These are phyloP conservation scores for Calycopis cecrops DNA, from an alignment of 1,140 invertebrate genomes.

Conservation along the genomic window DNA sequence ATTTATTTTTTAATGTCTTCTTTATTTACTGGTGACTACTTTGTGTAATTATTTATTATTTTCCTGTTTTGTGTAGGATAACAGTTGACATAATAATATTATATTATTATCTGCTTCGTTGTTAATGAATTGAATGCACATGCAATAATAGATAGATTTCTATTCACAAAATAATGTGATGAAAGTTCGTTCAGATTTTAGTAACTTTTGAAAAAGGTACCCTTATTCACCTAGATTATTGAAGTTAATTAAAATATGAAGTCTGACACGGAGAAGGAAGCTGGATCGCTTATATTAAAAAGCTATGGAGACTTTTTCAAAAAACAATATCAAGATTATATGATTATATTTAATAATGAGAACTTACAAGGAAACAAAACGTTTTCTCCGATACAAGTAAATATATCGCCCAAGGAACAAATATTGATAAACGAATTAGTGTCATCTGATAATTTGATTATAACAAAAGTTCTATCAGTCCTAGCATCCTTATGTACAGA, in stretches of 20 bases:
- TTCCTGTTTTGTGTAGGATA: too few species aligned
- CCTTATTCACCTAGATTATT: background rate
- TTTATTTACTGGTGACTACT: too few species aligned
- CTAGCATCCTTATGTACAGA: conserved; percentile 87
- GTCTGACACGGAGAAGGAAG: conserved; percentile 54
- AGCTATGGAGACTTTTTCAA: conserved; percentile 85
- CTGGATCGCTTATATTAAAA: conserved; percentile 50
- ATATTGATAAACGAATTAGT: conserved; percentile 81
- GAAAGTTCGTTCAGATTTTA: background rate
- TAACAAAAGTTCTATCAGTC: conserved; percentile 89
- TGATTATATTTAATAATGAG: conserved; percentile 24
- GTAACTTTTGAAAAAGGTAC: background rate
- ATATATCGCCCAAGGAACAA: conserved; percentile 76
- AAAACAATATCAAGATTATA: conserved; percentile 74
- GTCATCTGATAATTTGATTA: conserved; percentile 87
- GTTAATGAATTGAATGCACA: too few species aligned
- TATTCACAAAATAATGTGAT: too few species aligned
- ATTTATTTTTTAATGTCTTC: too few species aligned
- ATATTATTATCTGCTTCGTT: too few species aligned
- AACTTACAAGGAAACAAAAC: conserved; percentile 71
- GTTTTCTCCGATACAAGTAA: conserved; percentile 76
- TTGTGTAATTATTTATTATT: too few species aligned
- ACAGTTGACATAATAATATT: too few species aligned
- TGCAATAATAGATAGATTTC: too few species aligned
- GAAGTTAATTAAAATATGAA: conserved; percentile 27